Base-by-base conservation (phyloP, 2,797 vertebrate genomes). In the Enteromius radiatus region DNA sequence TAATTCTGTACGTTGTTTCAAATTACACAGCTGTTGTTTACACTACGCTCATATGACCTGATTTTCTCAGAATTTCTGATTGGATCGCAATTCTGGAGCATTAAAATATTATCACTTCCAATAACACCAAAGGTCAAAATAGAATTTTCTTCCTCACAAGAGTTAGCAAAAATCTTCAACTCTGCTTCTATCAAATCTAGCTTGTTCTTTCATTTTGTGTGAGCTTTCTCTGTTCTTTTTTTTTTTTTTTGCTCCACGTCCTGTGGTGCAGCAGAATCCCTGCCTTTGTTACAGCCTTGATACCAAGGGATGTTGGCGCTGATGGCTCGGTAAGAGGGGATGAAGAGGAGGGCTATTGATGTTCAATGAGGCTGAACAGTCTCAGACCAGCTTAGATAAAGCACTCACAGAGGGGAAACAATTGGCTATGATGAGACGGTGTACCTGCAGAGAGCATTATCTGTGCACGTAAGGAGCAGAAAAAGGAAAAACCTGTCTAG, bases 331-430 rank as follows among this genome's bases (percentile, higher is more conserved):
- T 83, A 84, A 86, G 78, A 79, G 78, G 77, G 80, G 81, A 84
- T 89, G 78, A 81, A 81, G 76, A 68, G 61, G 83, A 83, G 76
- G 47, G 56, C 89, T 81, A 88, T 81, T 88, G 88, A 90, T 87
- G 86, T 89, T 86, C 86, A 88, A 87, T 89, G 88, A 87, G 85
- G 81, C 88, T 85, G 86, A 89, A 90, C 86, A 79, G 84, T 87
- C 84, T 86, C 85, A 87, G 82, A 80, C 77, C 78, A 78, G 83
- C 85, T 89, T 86, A 88, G 84, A 87, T 82, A 84, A 84, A 85
- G 81, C 81, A 63, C 81, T 67, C 80, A 81, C 81, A 83, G 77
- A 45, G 81, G 83, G 88, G 87, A 86, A 89, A 88, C 84, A 89
- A 88, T 89, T 85, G 84, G 81, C 82, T 76, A 59, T 84, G 85